Conservation (phyloP, 2,888 invertebrate genomes). For the Euphydryas editha region DNA sequence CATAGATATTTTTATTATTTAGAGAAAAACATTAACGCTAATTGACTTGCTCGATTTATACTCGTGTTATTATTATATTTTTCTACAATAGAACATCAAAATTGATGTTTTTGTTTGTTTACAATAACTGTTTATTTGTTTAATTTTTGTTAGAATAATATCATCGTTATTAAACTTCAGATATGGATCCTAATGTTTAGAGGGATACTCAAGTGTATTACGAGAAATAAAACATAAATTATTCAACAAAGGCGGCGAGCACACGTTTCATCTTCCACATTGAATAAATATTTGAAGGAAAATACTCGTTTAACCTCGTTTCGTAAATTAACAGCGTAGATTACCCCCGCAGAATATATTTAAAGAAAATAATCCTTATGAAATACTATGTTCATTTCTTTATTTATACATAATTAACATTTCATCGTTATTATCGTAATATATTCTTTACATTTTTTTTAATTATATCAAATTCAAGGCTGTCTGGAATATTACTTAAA, state of each 20-base stretch:
- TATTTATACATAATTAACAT: constrained; percentile 34
- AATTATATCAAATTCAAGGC: neutral
- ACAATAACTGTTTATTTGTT: neutral
- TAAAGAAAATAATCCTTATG: constrained; percentile 37
- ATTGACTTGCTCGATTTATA: too few relatives aligned
- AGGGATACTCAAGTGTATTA: constrained; percentile 51
- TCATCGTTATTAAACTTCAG: constrained; percentile 10
- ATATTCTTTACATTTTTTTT: neutral
- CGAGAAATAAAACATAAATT: constrained; percentile 73
- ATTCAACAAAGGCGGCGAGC: constrained; percentile 68
- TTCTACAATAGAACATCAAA: too few relatives aligned
- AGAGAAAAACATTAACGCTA: too few relatives aligned
- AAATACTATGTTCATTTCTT: constrained; percentile 32
- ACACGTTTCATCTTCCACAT: constrained; percentile 71
- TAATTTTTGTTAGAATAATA: constrained; percentile 1
- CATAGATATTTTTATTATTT: too few relatives aligned
- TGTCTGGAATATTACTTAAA: constrained; percentile 3
- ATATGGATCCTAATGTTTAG: constrained; percentile 31
- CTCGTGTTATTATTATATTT: too few relatives aligned
- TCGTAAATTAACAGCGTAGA: constrained; percentile 61
- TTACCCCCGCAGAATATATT: constrained; percentile 50
- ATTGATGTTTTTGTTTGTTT: too few relatives aligned
- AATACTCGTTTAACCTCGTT: constrained; percentile 62
- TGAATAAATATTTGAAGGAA: constrained; percentile 66
- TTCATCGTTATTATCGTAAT: constrained; percentile 19